Conservation (phyloP, 2,113 vertebrate genomes). For the Channa argus region DNA sequence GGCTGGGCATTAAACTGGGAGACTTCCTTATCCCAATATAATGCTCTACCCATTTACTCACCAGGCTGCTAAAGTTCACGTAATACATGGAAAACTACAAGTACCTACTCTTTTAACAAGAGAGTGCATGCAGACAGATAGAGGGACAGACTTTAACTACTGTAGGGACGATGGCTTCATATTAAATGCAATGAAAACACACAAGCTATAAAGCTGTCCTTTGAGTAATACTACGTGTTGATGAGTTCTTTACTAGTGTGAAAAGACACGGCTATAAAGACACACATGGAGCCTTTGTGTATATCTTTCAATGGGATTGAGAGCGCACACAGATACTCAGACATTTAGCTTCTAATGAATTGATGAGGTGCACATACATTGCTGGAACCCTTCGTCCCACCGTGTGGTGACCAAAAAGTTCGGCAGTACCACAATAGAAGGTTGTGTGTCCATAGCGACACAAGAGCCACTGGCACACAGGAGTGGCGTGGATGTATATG, state of each 20-base stretch:
- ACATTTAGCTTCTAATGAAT: slow-evolving; percentile 33
- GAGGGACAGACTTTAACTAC: slow-evolving; percentile 9
- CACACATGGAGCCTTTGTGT: slow-evolving; percentile 55
- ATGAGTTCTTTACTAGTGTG: slow-evolving; percentile 60
- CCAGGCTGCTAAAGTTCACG: neutral
- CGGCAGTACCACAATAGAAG: slow-evolving; percentile 62
- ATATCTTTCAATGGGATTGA: slow-evolving; percentile 12
- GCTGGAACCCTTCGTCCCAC: slow-evolving; percentile 56
- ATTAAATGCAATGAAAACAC: slow-evolving; percentile 15
- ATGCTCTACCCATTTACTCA: no score
- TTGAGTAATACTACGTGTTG: slow-evolving; percentile 64
- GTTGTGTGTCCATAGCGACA: slow-evolving; percentile 19
- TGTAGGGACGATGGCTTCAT: slow-evolving; percentile 16
- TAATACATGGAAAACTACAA: slow-evolving; percentile 4
- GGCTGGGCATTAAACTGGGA: no score
- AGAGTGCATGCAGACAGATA: neutral
- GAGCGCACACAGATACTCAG: slow-evolving; percentile 14
- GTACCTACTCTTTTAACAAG: neutral
- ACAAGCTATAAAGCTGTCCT: slow-evolving; percentile 50
- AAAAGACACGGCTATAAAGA: slow-evolving; percentile 48
- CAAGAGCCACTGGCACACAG: slow-evolving; percentile 23
- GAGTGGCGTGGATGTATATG: slow-evolving; percentile 6
- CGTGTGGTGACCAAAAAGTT: slow-evolving; percentile 58
- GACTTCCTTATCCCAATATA: no score
- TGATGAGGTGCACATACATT: slow-evolving; percentile 36